Evolutionary conservation across 2,888 invertebrate species (phyloP).

Genomic region (Celastrina argiolus): DNA sequence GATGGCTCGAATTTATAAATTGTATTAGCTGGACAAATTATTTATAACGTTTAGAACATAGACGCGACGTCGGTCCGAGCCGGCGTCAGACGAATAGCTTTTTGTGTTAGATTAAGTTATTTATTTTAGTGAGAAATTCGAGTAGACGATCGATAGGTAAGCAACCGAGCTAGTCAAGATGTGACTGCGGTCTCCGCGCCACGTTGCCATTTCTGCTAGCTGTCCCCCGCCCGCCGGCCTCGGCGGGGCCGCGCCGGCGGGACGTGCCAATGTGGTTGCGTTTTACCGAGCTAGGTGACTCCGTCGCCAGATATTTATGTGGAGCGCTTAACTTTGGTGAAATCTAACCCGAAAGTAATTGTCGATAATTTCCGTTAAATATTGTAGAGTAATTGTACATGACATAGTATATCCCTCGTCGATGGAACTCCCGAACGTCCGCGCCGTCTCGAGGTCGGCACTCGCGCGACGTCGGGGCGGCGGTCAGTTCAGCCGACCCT

Average conservation of each 20-base stretch:
- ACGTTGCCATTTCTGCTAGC: conserved; percentile 67
- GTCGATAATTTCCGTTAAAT: conserved; percentile 2
- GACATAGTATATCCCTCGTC: neutral
- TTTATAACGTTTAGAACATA: conserved; percentile 57
- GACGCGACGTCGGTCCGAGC: conserved; percentile 39
- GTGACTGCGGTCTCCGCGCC: conserved; percentile 52
- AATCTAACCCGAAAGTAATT: neutral
- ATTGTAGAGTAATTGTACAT: neutral
- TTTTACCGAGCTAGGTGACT: neutral
- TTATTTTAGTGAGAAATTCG: conserved; percentile 71
- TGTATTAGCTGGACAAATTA: conserved; percentile 72
- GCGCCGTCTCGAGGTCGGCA: neutral
- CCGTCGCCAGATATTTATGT: neutral
- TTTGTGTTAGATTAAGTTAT: conserved; percentile 66
- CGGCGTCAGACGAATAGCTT: conserved; percentile 38
- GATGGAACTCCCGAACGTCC: neutral
- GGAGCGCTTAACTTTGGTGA: neutral
- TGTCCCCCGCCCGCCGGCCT: conserved; percentile 27
- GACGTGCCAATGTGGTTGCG: conserved; percentile 11
- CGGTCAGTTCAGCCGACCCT: neutral
- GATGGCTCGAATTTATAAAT: conserved; percentile 52
- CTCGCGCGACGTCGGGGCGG: neutral
- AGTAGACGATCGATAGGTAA: conserved; percentile 62
- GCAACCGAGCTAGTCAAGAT: conserved; percentile 73
- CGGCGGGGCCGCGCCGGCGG: neutral